A percentile compares a stretch with the other conserved stretches of the same genome.
Conservation (phyloP, 2,888 invertebrate species). For the Salticus scenicus region DNA sequence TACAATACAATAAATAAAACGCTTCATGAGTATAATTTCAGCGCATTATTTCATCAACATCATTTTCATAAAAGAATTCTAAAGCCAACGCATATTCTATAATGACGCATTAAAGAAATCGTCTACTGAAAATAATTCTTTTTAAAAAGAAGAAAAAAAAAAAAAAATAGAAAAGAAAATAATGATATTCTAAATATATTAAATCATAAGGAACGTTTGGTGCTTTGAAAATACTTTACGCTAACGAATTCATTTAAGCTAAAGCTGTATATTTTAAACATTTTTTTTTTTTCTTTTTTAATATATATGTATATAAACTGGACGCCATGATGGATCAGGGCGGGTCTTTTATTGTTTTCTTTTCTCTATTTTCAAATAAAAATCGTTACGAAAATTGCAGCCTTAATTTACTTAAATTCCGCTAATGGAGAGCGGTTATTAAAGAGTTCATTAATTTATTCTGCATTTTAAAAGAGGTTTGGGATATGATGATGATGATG, state of each 20-base stretch:
- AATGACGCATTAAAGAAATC: conserved; percentile 8
- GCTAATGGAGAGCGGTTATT: neutral
- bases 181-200: neutral
- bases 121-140: neutral
- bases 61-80: too few species aligned
- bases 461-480: too few species aligned
- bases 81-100: neutral
- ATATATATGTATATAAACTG: neutral
- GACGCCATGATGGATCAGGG: neutral
- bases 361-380: neutral
- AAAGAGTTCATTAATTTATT: too few species aligned
- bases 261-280: neutral
- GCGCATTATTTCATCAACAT: too few species aligned
- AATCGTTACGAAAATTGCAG: neutral
- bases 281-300: neutral
- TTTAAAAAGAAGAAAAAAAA: neutral
- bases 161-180: too few species aligned
- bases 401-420: neutral
- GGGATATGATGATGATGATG: too few species aligned
- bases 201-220: neutral
- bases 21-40: too few species aligned
- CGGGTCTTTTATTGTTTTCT: neutral
- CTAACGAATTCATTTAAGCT: neutral
- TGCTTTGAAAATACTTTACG: neutral
- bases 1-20: too few species aligned